phyloP scores from a whole-genome alignment of 2,113 vertebrate genomes.

The Zosterops japonicus region DNA sequence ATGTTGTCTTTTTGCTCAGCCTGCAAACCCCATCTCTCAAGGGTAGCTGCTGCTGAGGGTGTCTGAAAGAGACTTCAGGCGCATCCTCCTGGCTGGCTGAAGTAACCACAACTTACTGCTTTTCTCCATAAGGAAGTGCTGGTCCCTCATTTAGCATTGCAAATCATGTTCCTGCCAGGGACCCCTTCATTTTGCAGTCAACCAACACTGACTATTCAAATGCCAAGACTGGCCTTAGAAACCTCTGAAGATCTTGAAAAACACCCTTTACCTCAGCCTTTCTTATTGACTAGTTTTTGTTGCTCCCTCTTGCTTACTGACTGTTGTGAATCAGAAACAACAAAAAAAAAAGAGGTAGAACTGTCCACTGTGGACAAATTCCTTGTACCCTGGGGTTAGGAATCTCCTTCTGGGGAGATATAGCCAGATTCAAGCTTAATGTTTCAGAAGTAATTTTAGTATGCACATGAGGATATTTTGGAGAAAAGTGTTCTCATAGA shows the following conservation, averaged over 20 bases:
- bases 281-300: background rate
- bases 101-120: background rate
- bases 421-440: background rate
- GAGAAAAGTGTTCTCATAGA: background rate
- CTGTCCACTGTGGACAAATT: background rate
- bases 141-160: background rate
- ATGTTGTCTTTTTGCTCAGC: background rate
- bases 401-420: background rate
- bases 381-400: background rate
- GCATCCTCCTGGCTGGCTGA: background rate
- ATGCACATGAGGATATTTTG: background rate
- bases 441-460: background rate
- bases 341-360: background rate
- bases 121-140: fast-evolving
- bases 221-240: background rate
- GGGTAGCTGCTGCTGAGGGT: background rate
- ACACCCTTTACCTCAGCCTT: background rate
- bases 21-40: background rate
- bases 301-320: background rate
- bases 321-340: background rate
- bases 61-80: background rate
- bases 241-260: background rate
- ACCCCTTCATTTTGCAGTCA: background rate
- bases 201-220: background rate
- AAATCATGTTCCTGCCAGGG: background rate